Evolutionary conservation across 2,888 invertebrate genomes (phyloP).

Genomic region (Leptopilina drosophilae): DNA sequence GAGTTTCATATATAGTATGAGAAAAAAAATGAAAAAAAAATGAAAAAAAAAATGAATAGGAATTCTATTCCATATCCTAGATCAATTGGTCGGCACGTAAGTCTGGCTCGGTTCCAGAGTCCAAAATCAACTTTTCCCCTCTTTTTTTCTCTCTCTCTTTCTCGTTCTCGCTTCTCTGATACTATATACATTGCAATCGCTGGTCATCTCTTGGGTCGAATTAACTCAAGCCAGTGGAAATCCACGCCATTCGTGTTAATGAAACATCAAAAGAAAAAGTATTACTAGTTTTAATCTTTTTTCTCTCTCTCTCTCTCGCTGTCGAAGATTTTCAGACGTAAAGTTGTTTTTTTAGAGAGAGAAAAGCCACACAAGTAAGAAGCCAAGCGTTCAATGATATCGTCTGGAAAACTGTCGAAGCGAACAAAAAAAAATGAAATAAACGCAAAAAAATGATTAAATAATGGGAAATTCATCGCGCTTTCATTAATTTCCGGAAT

Average conservation of each 20-base stretch:
- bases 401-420: not conserved
- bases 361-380: not conserved
- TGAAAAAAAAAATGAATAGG: slow-evolving; percentile 42
- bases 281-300: slow-evolving; percentile 30
- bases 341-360: not conserved
- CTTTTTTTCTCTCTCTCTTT: not conserved
- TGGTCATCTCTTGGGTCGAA: slow-evolving; percentile 27
- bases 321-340: slow-evolving; percentile 1
- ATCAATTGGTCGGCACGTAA: slow-evolving; percentile 71
- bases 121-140: slow-evolving; percentile 67
- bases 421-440: not conserved
- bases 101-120: slow-evolving; percentile 70
- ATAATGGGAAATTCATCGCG: too few relatives aligned
- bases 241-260: slow-evolving; percentile 32
- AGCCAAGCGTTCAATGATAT: slow-evolving; percentile 25
- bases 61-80: slow-evolving; percentile 61
- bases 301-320: too few relatives aligned
- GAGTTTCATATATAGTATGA: not conserved
- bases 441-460: too few relatives aligned
- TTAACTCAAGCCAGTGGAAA: slow-evolving; percentile 24
- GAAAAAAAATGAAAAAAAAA: not conserved
- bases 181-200: slow-evolving; percentile 15
- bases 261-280: slow-evolving; percentile 38
- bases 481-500: not conserved
- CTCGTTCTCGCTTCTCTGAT: not conserved